Base-by-base conservation (phyloP, 2,797 vertebrate genomes). In the Lutjanus campechanus region DNA sequence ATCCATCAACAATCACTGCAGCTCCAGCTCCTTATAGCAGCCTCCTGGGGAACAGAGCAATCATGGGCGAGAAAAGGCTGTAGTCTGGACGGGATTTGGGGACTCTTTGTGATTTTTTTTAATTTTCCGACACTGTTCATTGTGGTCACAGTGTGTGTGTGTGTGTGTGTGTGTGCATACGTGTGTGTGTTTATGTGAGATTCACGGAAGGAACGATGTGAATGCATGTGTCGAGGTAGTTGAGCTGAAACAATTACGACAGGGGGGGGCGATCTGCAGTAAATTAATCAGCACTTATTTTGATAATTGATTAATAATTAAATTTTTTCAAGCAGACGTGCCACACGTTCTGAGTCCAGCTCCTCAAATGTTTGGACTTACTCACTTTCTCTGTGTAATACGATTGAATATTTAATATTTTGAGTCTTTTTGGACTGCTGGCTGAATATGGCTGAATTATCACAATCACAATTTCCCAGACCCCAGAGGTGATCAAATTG, bases 31-130 rank as follows among this genome's bases (percentile, higher is more conserved):
- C 68, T 72, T 68, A 67, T 41, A 72, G 67, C 69, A 51, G 74
- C 81, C 82, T 70, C 77, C 76, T 60, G 84, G 80, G 89, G 46
- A 86, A 79, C 76, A 61, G 77, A 85, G 85, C 88, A 90, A 90
- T 92, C 88, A 84, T 66, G 67, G 76, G 56, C 2, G 15, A 65
- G 73, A 81, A 73, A 73, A 53, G 67, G 73, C 68, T 84, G 56
- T 43, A 58, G 82, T 53, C 76, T 82, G 76, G 72, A 65, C 11
- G 9, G 79, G 76, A 76, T 83, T 62, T 74, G 12, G 73, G 63
- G 76, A 63, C 72, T 60, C 40, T 54, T 41, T 47, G 22, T 56
- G 8, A 22, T 78, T 51, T 25, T 47, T 49, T 54, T 1, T 65
- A 16, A 16, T 78, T 81, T 69, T 20, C 25, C 11, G 4, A 44